A percentile compares a stretch with the other conserved stretches of the same genome.
Evolutionary conservation across 2,888 invertebrate genomes (phyloP).

Genomic region (Schizaphis graminum): DNA sequence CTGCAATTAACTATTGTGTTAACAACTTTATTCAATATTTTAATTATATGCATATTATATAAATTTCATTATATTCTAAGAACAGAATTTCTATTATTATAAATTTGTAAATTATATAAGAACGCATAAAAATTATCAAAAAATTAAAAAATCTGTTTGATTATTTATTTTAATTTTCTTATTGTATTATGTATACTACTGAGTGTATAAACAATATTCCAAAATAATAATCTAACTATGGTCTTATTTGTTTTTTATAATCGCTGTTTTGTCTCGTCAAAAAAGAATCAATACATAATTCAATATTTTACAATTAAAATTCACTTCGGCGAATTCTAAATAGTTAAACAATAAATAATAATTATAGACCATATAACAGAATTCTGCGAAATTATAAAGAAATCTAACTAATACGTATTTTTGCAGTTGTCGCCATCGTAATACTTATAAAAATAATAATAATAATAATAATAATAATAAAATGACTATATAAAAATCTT

Average conservation of each 20-base stretch:
- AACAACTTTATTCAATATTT: not conserved
- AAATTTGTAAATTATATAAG: not conserved
- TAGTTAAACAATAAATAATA: not conserved
- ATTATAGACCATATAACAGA: not conserved
- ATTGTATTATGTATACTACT: not conserved
- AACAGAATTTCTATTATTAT: not conserved
- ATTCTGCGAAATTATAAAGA: not conserved
- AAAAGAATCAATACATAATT: not conserved
- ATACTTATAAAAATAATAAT: too few relatives aligned
- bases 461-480: too few relatives aligned
- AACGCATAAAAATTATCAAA: not conserved
- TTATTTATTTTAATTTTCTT: not conserved
- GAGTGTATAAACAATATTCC: not conserved
- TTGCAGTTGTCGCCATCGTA: not conserved
- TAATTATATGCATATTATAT: not conserved
- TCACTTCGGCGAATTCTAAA: not conserved
- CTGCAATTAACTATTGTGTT: not conserved
- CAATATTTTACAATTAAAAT: not conserved
- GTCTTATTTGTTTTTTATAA: not conserved
- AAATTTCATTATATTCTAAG: not conserved
- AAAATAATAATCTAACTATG: not conserved
- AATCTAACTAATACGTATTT: not conserved
- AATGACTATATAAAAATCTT: not conserved
- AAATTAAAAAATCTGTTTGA: not conserved
- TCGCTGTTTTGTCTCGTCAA: not conserved